Base-by-base conservation (phyloP, 2,888 invertebrate species). In the Platycheirus rosarum region DNA sequence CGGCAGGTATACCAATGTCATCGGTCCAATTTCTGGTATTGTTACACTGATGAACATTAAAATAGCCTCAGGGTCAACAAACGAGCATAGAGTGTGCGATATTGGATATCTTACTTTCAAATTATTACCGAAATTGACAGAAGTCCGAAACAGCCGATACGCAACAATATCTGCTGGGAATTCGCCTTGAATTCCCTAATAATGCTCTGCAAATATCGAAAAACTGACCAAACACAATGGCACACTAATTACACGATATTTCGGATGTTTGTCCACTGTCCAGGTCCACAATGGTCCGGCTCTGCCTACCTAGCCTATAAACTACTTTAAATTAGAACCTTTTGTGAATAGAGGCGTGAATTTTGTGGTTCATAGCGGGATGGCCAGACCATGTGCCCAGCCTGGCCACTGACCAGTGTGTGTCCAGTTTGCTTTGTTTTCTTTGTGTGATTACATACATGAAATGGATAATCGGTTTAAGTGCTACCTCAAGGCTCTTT, bases 381-480 rank as follows among this genome's bases (percentile, higher is more conserved):
- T 46, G 37, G 20, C 7, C 48, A 57, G 32, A 49, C 23, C 70
- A 51, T 76, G 69, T 46, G 60, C 53, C 16, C 26, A 26, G 57
- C 5, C 40, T 51, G 32, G 32, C 13, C 29, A 32, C 13, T 40
- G 73, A 68, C 44, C 78, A 73, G 71, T 65, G 26, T 37, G 18
- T 49, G 55, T 48, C 53, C 63, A 62, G 42, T 73, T n/a, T 23
- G 16, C 60, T 29, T 51, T 57, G 42, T 70, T 57, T 51, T 18
- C 69, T 20, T 70, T 80, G 60, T 69, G 69, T 20, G 26, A 63
- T 26, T 42, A 68, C 60, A n/a, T 70, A 69, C 63, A 60, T 65
- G 51, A 55, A 75, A 70, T 60, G 74, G 69, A 80, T 80, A 70
- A 80, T 80, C 80, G 80, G 53, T 69, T 80, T 75, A 63, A 49